Evolutionary conservation across 2,113 vertebrate genomes (phyloP).

Genomic region (Peromyscus californicus): DNA sequence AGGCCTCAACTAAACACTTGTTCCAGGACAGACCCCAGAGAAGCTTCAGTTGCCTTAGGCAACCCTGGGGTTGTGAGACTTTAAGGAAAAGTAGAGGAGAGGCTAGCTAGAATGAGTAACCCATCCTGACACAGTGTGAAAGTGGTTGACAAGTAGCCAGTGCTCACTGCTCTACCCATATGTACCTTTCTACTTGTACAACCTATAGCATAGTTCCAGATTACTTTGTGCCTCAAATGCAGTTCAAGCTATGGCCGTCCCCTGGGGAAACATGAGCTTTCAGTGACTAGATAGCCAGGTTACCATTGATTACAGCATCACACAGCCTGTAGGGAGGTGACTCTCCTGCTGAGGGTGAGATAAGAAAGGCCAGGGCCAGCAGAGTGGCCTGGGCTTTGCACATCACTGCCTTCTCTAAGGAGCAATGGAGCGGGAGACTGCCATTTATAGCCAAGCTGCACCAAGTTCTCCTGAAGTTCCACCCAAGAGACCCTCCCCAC

Average conservation of each 20-base stretch:
- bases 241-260: background rate
- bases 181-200: background rate
- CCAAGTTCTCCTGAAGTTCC: background rate
- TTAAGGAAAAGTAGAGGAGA: background rate
- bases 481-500: fast-evolving
- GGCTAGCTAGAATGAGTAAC: fast-evolving
- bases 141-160: background rate
- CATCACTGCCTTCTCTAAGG: background rate
- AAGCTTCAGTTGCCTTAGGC: background rate
- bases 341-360: background rate
- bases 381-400: background rate
- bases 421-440: fast-evolving
- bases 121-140: background rate
- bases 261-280: background rate
- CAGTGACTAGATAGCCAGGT: fast-evolving
- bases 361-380: background rate
- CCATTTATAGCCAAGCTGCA: fast-evolving
- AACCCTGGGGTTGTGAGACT: background rate
- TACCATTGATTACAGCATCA: background rate
- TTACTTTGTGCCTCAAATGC: background rate
- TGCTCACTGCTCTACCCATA: background rate
- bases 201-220: background rate
- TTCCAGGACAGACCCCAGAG: background rate
- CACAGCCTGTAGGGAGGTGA: fast-evolving
- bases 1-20: background rate